Percentiles rank a stretch among this genome's conserved stretches.
Conservation (phyloP, 1,140 invertebrate genomes). For the Scaptomyza pallida region DNA sequence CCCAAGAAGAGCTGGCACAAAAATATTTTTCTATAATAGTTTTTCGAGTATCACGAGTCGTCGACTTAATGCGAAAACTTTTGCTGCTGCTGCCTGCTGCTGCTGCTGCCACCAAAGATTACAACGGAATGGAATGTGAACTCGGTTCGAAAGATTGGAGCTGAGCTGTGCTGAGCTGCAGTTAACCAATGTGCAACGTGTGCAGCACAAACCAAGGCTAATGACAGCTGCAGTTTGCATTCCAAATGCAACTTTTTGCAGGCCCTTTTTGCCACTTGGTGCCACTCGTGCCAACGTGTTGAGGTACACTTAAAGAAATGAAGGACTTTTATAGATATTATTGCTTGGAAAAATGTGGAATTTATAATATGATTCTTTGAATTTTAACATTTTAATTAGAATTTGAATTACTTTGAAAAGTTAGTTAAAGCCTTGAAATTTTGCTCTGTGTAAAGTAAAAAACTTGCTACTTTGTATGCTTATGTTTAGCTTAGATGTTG, state of each 20-base stretch:
- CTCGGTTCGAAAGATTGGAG: conserved; percentile 18
- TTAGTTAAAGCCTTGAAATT: background rate
- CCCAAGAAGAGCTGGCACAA: conserved; percentile 44
- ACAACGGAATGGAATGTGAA: conserved; percentile 46
- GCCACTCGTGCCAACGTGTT: no score
- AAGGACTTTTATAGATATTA: no score
- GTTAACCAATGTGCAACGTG: no score
- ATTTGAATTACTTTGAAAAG: no score
- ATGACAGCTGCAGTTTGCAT: conserved; percentile 58
- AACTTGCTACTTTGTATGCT: conserved; percentile 50
- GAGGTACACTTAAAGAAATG: no score
- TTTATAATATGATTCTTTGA: no score
- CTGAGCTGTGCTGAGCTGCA: conserved; percentile 9
- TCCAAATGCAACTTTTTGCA: conserved; percentile 28
- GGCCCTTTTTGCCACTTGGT: conserved; percentile 7
- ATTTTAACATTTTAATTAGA: no score
- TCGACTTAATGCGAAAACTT: conserved; percentile 77
- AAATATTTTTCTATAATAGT: conserved; percentile 82
- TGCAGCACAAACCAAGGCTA: conserved; percentile 31
- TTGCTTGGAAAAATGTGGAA: no score
- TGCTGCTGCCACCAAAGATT: conserved; percentile 62
- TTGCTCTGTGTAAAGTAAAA: background rate
- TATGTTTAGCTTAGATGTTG: conserved; percentile 51
- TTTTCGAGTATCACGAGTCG: conserved; percentile 75
- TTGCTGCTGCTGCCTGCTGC: no score